A percentile compares a stretch with the other conserved stretches of the same genome.
Conservation (phyloP, 2,797 vertebrate species). For the Gallinago nigripennis region DNA sequence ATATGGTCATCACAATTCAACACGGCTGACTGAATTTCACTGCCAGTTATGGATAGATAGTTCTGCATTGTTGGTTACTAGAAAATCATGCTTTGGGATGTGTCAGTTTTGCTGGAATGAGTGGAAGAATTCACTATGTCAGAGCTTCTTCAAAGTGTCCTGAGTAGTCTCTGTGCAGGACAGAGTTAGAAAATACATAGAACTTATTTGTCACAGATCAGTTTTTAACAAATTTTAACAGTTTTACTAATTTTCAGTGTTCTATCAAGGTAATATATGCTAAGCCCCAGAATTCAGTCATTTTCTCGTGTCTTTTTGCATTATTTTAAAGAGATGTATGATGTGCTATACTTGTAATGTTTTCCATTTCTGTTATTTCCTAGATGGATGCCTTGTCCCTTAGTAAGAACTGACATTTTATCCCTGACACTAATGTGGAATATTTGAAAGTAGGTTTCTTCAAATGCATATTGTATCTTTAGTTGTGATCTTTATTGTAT, state of each 20-base stretch:
- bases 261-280: neutral
- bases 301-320: neutral
- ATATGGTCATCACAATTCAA: constrained; percentile 58
- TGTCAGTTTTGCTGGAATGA: constrained; percentile 43
- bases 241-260: neutral
- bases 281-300: neutral
- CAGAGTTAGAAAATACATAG: neutral
- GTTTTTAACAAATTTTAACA: neutral
- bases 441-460: neutral
- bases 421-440: neutral
- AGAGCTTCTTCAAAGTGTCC: constrained; percentile 7
- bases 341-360: neutral
- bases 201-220: neutral
- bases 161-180: neutral
- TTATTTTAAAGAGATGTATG: neutral
- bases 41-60: constrained; percentile 42
- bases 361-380: neutral
- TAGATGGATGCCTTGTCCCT: neutral
- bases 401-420: neutral
- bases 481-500: neutral
- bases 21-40: constrained; percentile 66
- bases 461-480: neutral
- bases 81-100: constrained; percentile 39
- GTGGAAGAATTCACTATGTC: neutral
- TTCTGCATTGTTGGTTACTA: constrained; percentile 53